Evolutionary conservation across 1,140 invertebrate genomes (phyloP).

Genomic region (Andrena cerasifolii): DNA sequence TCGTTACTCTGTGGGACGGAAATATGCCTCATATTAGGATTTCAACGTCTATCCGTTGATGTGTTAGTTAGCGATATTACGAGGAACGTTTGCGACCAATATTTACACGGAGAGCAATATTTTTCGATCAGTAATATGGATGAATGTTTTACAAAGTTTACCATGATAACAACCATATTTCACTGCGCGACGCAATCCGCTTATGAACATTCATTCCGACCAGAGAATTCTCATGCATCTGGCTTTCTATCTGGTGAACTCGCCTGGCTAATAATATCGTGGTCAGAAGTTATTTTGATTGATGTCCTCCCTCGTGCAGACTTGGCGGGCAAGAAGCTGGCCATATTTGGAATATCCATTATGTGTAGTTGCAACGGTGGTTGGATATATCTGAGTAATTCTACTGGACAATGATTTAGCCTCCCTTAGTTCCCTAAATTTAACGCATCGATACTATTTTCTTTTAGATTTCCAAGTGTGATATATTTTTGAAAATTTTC

Average conservation of each 20-base stretch:
- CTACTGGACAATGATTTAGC: background rate
- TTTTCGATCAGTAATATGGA: slow-evolving; percentile 27
- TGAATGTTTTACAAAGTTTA: slow-evolving; percentile 30
- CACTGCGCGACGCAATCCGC: slow-evolving; percentile 28
- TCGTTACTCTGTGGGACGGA: slow-evolving; percentile 3
- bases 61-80: slow-evolving; percentile 23
- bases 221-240: slow-evolving; percentile 7
- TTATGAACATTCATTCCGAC: slow-evolving; percentile 34
- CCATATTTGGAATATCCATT: too few species aligned
- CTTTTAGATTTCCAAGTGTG: too few species aligned
- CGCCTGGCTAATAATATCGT: background rate
- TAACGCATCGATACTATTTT: too few species aligned
- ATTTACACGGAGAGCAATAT: slow-evolving; percentile 46
- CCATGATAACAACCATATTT: slow-evolving; percentile 37
- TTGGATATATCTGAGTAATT: background rate
- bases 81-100: slow-evolving; percentile 2
- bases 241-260: background rate
- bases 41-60: background rate
- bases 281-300: background rate
- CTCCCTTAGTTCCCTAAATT: too few species aligned
- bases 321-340: background rate
- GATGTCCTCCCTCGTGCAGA: background rate
- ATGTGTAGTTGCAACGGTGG: background rate
- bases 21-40: slow-evolving; percentile 19
- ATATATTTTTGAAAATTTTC: too few species aligned